Evolutionary conservation across 2,888 invertebrate genomes (phyloP).

Genomic region (Anorthoa munda): DNA sequence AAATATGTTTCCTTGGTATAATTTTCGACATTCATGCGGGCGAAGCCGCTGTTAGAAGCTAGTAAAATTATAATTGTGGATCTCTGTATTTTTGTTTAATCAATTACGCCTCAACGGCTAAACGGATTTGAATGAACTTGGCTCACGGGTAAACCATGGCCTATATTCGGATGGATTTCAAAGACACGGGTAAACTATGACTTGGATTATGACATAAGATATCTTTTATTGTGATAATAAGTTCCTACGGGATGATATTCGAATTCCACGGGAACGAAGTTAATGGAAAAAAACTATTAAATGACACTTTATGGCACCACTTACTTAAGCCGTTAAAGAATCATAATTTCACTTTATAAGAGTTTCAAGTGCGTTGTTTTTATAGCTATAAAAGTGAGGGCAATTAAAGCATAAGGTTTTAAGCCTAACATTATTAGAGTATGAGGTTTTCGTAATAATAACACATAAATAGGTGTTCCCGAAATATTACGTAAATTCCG

Average conservation of each 20-base stretch:
- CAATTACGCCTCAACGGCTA: neutral
- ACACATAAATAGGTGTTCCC: neutral
- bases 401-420: neutral
- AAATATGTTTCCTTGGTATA: no score
- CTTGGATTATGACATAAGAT: neutral
- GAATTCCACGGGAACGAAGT: neutral
- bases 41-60: no score
- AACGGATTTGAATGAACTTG: neutral
- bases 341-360: conserved; percentile 20
- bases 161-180: no score
- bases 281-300: neutral
- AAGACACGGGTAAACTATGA: no score
- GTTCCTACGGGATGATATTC: neutral
- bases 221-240: neutral
- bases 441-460: neutral
- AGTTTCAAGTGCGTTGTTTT: conserved; percentile 14
- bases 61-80: neutral
- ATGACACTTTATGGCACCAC: neutral
- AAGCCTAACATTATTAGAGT: neutral
- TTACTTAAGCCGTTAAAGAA: conserved; percentile 1
- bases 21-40: no score
- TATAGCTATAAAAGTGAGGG: conserved; percentile 24
- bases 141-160: fast-evolving
- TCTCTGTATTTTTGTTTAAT: neutral
- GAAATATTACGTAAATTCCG: neutral